These are phyloP conservation scores for Atrina japonica DNA, from an alignment of 2,888 invertebrate species.

Conservation along the genomic window DNA sequence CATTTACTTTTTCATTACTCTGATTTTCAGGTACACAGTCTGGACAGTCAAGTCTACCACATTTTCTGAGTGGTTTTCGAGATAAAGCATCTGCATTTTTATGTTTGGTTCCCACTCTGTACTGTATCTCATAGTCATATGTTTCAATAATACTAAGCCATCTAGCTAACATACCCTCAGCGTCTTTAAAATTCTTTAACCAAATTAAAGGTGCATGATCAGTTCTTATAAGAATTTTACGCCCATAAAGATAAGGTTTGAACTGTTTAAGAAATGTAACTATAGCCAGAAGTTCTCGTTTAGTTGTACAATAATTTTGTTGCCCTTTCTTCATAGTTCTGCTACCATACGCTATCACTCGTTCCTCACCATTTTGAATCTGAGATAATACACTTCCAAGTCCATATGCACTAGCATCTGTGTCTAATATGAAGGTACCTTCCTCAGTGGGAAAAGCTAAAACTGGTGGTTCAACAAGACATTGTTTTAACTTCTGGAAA, in stretches of 20 bases:
- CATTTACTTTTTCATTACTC: no score
- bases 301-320: slow-evolving; percentile 41
- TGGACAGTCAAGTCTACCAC: slow-evolving; percentile 29
- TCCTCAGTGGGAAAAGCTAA: no score
- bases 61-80: slow-evolving; percentile 19
- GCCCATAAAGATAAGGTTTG: slow-evolving; percentile 34
- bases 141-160: slow-evolving; percentile 37
- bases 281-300: slow-evolving; percentile 41
- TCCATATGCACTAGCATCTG: no score
- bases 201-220: slow-evolving; percentile 52
- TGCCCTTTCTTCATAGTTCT: slow-evolving; percentile 33
- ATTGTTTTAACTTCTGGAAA: slow-evolving; percentile 43
- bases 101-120: no score
- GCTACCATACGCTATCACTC: slow-evolving; percentile 40
- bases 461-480: slow-evolving; percentile 44
- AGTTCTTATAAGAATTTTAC: slow-evolving; percentile 33
- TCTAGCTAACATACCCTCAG: slow-evolving; percentile 40
- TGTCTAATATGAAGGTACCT: no score
- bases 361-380: slow-evolving; percentile 32
- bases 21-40: slow-evolving; percentile 28
- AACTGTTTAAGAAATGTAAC: slow-evolving; percentile 41
- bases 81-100: slow-evolving; percentile 42
- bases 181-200: slow-evolving; percentile 41
- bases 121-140: slow-evolving; percentile 36
- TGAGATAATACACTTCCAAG: slow-evolving; percentile 42